phyloP scores from a whole-genome alignment of 2,113 vertebrate species.

The Acrocephalus kingi region DNA sequence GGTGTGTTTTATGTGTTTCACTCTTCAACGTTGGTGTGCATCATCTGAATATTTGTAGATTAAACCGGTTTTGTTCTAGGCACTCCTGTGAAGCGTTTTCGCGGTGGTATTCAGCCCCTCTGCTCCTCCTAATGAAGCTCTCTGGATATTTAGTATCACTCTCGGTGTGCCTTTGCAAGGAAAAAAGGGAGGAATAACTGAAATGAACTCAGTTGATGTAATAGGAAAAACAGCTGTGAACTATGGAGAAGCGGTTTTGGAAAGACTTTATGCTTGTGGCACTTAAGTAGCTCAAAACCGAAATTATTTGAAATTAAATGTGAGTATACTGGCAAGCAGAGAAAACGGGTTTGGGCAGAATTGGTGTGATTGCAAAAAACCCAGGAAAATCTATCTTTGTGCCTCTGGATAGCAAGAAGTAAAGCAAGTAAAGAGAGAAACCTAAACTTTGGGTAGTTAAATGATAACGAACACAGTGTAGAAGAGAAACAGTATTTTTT shows the following conservation, averaged over 20 bases:
- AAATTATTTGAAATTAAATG: background rate
- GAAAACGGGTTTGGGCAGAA: background rate
- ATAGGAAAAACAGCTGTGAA: background rate
- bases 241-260: background rate
- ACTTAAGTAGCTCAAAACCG: background rate
- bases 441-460: background rate
- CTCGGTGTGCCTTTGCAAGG: background rate
- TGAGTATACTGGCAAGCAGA: background rate
- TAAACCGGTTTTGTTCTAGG: background rate
- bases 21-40: rapidly evolving
- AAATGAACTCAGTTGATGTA: background rate
- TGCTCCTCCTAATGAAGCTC: background rate
- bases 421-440: background rate
- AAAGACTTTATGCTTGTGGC: background rate
- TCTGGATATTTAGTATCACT: rapidly evolving
- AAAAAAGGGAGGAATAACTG: background rate
- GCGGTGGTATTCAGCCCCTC: rapidly evolving
- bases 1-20: rapidly evolving
- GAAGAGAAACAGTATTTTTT: background rate
- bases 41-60: rapidly evolving
- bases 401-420: background rate
- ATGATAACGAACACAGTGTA: rapidly evolving
- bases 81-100: background rate
- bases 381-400: background rate
- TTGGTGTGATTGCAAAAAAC: background rate